Percentiles rank a stretch among this genome's conserved stretches.
phyloP scores from a whole-genome alignment of 2,888 invertebrate species.

The Pollenia amentaria region DNA sequence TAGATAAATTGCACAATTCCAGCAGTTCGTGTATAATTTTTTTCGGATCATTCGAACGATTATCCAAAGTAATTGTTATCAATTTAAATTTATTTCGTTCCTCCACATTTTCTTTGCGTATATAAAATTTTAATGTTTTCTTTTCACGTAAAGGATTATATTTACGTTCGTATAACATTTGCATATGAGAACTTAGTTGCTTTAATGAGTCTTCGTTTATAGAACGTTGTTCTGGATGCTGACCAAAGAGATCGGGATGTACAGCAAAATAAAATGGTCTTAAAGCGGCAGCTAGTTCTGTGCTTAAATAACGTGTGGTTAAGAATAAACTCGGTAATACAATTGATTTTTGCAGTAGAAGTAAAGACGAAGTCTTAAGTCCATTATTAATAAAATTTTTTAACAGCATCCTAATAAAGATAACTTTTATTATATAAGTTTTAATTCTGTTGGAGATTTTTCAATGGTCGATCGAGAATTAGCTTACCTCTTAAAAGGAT shows the following conservation, averaged over 20 bases:
- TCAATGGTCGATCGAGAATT: not conserved
- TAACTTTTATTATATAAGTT: slow-evolving; percentile 58
- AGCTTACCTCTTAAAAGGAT: not conserved
- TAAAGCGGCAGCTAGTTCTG: slow-evolving; percentile 94
- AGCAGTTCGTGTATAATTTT: slow-evolving; percentile 90
- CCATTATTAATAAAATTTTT: slow-evolving; percentile 42
- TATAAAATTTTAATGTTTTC: slow-evolving; percentile 90
- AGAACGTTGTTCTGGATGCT: slow-evolving; percentile 94
- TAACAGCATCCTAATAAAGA: slow-evolving; percentile 52
- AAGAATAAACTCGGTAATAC: not conserved
- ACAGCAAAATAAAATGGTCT: slow-evolving; percentile 97
- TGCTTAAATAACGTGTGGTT: slow-evolving; percentile 85
- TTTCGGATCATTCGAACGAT: slow-evolving; percentile 88
- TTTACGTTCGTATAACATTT: slow-evolving; percentile 88
- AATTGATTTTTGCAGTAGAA: slow-evolving; percentile 5
- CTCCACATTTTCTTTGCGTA: slow-evolving; percentile 85
- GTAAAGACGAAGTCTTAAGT: slow-evolving; percentile 23
- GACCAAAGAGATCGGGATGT: slow-evolving; percentile 97
- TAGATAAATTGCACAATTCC: slow-evolving; percentile 92
- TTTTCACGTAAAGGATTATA: slow-evolving; percentile 81
- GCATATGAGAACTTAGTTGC: slow-evolving; percentile 93
- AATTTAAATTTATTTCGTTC: slow-evolving; percentile 87
- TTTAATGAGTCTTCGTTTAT: slow-evolving; percentile 96
- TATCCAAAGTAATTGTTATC: slow-evolving; percentile 89
- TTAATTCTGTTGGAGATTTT: not conserved